Conservation (phyloP, 2,888 invertebrate genomes). For the Pyrrhia umbra region DNA sequence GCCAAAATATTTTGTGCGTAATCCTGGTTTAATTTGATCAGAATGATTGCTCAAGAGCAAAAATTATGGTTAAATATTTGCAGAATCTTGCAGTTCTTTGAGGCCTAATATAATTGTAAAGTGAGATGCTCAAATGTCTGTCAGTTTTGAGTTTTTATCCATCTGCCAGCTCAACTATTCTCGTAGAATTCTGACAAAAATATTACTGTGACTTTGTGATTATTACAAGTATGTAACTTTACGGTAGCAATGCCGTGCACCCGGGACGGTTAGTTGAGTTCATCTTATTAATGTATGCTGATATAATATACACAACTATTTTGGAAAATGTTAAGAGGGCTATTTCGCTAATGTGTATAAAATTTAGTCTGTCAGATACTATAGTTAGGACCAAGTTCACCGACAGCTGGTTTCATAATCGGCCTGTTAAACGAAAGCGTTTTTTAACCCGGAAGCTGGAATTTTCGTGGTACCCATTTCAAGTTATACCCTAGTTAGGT, state of each 20-base stretch:
- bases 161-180: background rate
- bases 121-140: conserved; percentile 17
- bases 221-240: background rate
- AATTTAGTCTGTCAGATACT: too few relatives aligned
- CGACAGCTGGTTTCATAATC: too few relatives aligned
- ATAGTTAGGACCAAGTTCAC: too few relatives aligned
- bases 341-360: too few relatives aligned
- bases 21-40: conserved; percentile 12
- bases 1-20: conserved; percentile 26
- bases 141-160: conserved; percentile 11
- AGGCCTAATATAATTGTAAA: conserved; percentile 27
- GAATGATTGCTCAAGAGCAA: conserved; percentile 40
- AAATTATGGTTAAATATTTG: conserved; percentile 11
- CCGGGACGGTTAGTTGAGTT: background rate
- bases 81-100: conserved; percentile 5
- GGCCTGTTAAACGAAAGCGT: too few relatives aligned
- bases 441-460: too few relatives aligned
- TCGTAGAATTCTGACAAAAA: background rate
- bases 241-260: background rate
- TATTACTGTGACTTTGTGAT: background rate
- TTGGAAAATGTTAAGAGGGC: conserved; percentile 18
- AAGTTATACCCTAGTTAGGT: too few relatives aligned
- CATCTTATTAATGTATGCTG: too few relatives aligned
- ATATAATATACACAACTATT: conserved; percentile 1
- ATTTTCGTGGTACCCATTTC: too few relatives aligned